Conservation (phyloP, 2,888 invertebrate species). For the Sinhomidia bicolor region DNA sequence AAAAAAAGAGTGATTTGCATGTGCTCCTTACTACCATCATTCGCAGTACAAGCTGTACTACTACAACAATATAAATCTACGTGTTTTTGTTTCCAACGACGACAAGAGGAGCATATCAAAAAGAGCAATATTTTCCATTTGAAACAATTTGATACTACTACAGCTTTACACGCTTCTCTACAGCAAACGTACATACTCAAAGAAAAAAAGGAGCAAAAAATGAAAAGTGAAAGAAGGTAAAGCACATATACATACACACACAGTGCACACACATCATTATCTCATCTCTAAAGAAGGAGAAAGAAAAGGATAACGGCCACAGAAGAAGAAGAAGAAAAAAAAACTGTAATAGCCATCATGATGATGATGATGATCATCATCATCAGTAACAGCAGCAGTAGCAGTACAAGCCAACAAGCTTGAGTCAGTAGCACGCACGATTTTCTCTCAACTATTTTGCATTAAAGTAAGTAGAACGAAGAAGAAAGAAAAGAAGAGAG, state of each 20-base stretch:
- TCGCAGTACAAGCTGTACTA: too few species aligned
- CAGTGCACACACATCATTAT: slow-evolving; percentile 44
- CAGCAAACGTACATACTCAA: neutral
- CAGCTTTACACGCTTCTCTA: too few species aligned
- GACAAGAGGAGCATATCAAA: too few species aligned
- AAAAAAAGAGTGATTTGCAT: too few species aligned
- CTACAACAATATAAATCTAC: too few species aligned
- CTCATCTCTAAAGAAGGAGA: slow-evolving; percentile 4
- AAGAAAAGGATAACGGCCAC: slow-evolving; percentile 10
- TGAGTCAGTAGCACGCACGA: neutral
- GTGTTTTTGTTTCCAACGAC: neutral
- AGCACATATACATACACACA: slow-evolving; percentile 11
- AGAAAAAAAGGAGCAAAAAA: neutral
- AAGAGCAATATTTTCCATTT: too few species aligned
- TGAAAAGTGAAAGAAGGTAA: neutral
- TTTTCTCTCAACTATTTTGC: neutral
- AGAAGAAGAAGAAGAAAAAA: neutral
- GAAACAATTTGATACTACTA: neutral
- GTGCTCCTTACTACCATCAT: too few species aligned
- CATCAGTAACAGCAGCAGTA: too few species aligned
- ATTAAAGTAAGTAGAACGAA: too few species aligned
- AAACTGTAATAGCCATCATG: too few species aligned
- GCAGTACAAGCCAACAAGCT: too few species aligned
- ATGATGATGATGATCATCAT: neutral
- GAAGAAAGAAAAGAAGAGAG: neutral